Evolutionary conservation across 2,113 vertebrate species (phyloP), one percentile per base, ranked within the genome.

Genomic region (Archocentrus centrarchus): DNA sequence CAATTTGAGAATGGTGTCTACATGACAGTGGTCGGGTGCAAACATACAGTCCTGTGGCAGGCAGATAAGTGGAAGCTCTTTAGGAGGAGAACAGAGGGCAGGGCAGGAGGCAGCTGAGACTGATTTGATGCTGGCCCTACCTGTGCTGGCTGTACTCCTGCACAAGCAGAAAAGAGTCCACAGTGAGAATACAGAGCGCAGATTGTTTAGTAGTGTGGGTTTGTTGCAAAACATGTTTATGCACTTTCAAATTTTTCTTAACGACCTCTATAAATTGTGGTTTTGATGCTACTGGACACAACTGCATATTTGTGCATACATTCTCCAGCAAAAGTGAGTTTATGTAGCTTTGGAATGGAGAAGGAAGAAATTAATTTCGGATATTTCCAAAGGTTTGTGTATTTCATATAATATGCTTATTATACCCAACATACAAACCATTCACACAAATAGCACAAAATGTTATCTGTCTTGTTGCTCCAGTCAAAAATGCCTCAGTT

Each of bases 1-100:
- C 95, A 92, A 95, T 96, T 96, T 95, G 77, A 81, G 88, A 91
- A 90, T 82, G 92, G 88, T 87, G 92, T 88, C 88, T 84, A 91
- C 84, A 89, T 93, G 93, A 94, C 94, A 92, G 93, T 88, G 88
- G 82, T 75, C 15, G 87, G 90, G 85, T 82, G 88, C 83, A 83
- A 87, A 80, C 86, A 88, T 89, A 86, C 93, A 82, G 88, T 89
- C 93, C 95, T 96, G 95, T 88, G 90, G 94, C 84, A 75, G 81
- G 61, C 91, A 93, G 94, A 96, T 96, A 96, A 96, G 95, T 94
- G 90, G 90, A 96, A 95, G 94, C 95, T 92, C 77, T 94, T 95
- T 94, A 95, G 79, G 85, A 87, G 88, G 84, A 90, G 93, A 92
- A 91, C 86, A 87, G 77, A 88, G 91, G 89, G 88, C 83, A 92